These are phyloP conservation scores for Anadara kagoshimensis DNA, from an alignment of 1,140 invertebrate genomes.

Conservation along the genomic window DNA sequence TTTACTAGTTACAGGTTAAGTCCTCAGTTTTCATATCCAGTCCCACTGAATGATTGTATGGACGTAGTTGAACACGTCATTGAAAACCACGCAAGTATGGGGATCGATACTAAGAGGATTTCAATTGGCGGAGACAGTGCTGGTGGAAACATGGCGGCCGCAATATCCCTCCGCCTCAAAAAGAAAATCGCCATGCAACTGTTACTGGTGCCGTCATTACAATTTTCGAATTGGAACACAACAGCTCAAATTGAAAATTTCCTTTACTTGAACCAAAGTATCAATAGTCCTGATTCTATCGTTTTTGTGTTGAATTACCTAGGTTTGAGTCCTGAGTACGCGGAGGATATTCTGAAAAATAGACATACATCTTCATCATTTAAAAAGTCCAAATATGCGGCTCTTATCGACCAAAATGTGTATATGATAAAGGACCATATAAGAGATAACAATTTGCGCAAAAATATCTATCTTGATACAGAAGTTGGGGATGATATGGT, in stretches of 20 bases:
- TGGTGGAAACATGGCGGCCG: constrained; percentile 54
- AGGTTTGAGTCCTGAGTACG: constrained; percentile 27
- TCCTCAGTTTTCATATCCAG: constrained; percentile 50
- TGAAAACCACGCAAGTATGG: constrained; percentile 29
- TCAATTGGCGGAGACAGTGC: constrained; percentile 51
- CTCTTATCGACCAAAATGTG: constrained; percentile 30
- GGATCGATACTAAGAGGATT: constrained; percentile 41
- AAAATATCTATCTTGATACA: constrained; percentile 18
- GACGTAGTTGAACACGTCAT: constrained; percentile 51
- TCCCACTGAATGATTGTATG: constrained; percentile 44
- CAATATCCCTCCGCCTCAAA: constrained; percentile 37
- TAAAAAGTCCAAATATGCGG: constrained; percentile 43
- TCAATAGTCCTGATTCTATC: constrained; percentile 38
- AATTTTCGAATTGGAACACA: constrained; percentile 57
- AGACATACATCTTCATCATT: constrained; percentile 52
- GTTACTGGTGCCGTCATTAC: constrained; percentile 59
- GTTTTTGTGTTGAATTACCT: constrained; percentile 48
- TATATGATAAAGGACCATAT: constrained; percentile 44
- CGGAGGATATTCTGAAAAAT: constrained; percentile 44
- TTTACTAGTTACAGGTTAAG: constrained; percentile 46
- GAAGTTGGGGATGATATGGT: constrained; percentile 44
- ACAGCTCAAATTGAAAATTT: constrained; percentile 56
- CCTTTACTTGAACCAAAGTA: constrained; percentile 44
- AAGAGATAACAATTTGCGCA: constrained; percentile 29
- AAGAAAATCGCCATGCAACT: constrained; percentile 55